Percentiles rank a stretch among this genome's conserved stretches.
These are phyloP conservation scores for Saguinus oedipus DNA, from an alignment of 2,797 vertebrate genomes.

Conservation along the genomic window DNA sequence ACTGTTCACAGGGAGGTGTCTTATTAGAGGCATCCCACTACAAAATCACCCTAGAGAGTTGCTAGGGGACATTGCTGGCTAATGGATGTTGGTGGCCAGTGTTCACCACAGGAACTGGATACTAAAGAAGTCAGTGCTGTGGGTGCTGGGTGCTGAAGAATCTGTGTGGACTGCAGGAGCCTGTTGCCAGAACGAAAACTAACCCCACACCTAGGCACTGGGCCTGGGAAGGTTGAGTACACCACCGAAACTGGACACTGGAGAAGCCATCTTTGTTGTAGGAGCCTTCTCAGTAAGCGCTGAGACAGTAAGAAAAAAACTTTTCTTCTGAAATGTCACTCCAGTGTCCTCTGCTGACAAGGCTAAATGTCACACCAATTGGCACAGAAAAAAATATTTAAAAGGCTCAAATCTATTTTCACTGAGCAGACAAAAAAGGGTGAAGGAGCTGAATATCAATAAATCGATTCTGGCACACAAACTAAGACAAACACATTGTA, in stretches of 20 bases:
- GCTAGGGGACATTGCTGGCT: background rate
- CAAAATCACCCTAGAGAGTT: background rate
- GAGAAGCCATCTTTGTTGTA: background rate
- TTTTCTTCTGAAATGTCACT: background rate
- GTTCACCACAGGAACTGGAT: background rate
- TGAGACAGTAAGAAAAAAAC: background rate
- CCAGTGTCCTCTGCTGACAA: background rate
- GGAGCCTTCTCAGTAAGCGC: background rate
- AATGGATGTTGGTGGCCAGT: background rate
- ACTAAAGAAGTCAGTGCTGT: background rate
- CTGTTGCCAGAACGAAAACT: background rate
- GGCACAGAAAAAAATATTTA: background rate
- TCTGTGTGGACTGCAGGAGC: rapidly evolving
- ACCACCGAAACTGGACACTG: background rate
- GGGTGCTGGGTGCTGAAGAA: background rate
- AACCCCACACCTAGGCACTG: background rate
- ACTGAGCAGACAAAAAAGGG: background rate
- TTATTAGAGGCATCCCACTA: background rate
- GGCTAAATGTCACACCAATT: background rate
- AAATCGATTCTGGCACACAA: background rate
- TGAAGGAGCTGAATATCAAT: background rate
- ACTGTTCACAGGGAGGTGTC: background rate
- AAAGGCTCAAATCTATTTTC: background rate
- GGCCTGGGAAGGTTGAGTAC: background rate
- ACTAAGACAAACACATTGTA: background rate